Evolutionary conservation across 2,888 invertebrate genomes (phyloP).

Genomic region (Pammene fasciana): DNA sequence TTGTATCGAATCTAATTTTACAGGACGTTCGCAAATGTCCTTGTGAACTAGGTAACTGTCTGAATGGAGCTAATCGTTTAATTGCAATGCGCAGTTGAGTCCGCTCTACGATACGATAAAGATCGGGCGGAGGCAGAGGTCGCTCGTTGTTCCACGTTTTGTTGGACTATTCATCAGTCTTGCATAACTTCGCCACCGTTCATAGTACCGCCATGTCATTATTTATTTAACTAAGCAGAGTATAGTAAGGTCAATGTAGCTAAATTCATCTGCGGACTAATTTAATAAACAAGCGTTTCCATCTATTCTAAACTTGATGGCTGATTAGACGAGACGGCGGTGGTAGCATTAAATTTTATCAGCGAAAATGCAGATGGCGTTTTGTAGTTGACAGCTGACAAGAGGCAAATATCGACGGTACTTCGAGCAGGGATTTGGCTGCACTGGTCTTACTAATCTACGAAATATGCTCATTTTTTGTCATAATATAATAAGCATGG

Average conservation of each 20-base stretch:
- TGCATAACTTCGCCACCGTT: constrained; percentile 57
- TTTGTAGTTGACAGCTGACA: too few species aligned
- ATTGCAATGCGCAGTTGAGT: constrained; percentile 63
- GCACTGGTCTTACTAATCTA: too few species aligned
- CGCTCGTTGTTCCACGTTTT: constrained; percentile 61
- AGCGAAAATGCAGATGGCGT: too few species aligned
- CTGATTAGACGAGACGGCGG: too few species aligned
- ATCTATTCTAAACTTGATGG: neutral
- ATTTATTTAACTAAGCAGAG: neutral
- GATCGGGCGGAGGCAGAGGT: constrained; percentile 73
- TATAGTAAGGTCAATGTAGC: neutral
- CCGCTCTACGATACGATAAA: constrained; percentile 62
- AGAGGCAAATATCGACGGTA: too few species aligned
- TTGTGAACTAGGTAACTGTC: constrained; percentile 32
- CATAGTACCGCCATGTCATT: constrained; percentile 48
- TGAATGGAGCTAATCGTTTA: constrained; percentile 62
- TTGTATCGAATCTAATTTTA: constrained; percentile 14
- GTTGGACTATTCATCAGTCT: constrained; percentile 65
- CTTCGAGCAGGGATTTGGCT: too few species aligned
- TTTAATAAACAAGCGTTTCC: neutral
- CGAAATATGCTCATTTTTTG: too few species aligned
- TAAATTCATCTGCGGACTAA: neutral
- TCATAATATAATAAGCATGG: too few species aligned
- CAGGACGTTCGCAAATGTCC: constrained; percentile 51
- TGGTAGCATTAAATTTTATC: too few species aligned